Percentiles rank a stretch among this genome's conserved stretches.
Evolutionary conservation across 2,113 vertebrate genomes (phyloP).

Genomic region (Pseudonaja textilis): DNA sequence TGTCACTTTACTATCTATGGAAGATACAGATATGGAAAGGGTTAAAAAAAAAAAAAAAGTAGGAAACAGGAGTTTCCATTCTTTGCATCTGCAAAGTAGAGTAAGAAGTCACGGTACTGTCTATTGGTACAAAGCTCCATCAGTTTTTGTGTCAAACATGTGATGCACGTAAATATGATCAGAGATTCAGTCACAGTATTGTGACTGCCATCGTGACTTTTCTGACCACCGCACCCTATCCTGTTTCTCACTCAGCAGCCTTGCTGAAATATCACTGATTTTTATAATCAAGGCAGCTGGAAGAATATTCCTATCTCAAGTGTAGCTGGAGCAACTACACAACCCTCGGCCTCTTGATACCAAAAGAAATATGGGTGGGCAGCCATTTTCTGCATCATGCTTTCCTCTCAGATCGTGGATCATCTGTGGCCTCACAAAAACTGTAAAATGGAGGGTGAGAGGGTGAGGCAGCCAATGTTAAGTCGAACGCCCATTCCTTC

Average conservation of each 20-base stretch:
- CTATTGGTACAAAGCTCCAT: not conserved
- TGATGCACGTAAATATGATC: not conserved
- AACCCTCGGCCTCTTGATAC: not conserved
- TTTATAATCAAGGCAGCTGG: not conserved
- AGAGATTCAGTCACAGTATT: not conserved
- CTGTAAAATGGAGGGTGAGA: not conserved
- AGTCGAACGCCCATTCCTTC: not conserved
- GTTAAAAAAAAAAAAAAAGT: not conserved
- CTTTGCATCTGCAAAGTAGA: not conserved
- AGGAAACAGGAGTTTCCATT: not conserved
- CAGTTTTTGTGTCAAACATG: not conserved
- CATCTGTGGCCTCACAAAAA: not conserved
- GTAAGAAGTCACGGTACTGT: not conserved
- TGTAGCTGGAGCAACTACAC: not conserved
- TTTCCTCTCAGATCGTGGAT: not conserved
- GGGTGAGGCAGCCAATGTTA: not conserved
- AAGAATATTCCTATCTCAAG: not conserved
- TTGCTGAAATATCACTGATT: not conserved
- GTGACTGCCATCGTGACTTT: not conserved
- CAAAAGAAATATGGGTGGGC: not conserved
- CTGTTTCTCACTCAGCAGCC: not conserved
- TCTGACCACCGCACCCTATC: not conserved
- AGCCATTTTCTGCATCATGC: not conserved
- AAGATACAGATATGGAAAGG: not conserved
- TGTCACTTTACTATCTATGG: not conserved